A percentile compares a stretch with the other conserved stretches of the same genome.
Conservation (phyloP, 2,113 vertebrate species). For the Tachuris rubrigastra region DNA sequence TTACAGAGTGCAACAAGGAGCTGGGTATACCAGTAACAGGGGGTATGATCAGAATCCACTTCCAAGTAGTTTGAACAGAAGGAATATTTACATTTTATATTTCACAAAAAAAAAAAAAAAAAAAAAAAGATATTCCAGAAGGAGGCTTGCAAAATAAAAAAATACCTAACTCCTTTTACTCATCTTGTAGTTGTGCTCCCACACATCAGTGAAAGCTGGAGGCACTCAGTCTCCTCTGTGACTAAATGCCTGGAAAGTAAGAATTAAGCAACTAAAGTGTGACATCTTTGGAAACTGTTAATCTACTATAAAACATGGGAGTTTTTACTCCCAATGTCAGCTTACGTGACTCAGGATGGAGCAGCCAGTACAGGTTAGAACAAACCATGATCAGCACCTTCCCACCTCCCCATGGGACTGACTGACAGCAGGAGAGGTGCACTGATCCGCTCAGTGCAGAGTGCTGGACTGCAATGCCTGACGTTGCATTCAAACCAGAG, state of each 20-base stretch:
- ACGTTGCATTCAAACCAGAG: not conserved
- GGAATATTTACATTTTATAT: not conserved
- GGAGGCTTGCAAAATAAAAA: not conserved
- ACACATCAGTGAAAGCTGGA: not conserved
- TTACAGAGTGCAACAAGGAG: not conserved
- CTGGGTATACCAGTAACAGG: not conserved
- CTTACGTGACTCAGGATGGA: not conserved
- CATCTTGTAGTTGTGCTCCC: not conserved
- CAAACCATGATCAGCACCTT: not conserved
- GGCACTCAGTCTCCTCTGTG: not conserved
- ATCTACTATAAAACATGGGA: not conserved
- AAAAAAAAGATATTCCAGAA: not conserved
- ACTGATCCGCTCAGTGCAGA: not conserved
- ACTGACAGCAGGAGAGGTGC: not conserved
- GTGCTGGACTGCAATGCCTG: accelerated
- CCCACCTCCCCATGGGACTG: accelerated
- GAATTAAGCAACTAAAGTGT: not conserved
- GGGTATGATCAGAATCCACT: not conserved
- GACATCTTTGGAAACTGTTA: not conserved
- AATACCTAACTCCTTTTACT: not conserved
- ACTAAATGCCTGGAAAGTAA: not conserved
- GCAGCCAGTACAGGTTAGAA: not conserved
- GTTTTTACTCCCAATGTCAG: not conserved
- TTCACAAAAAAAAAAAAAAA: not conserved
- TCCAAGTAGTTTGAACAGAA: not conserved